Base-by-base conservation (phyloP, 2,113 vertebrate species). In the Podarcis cretensis region DNA sequence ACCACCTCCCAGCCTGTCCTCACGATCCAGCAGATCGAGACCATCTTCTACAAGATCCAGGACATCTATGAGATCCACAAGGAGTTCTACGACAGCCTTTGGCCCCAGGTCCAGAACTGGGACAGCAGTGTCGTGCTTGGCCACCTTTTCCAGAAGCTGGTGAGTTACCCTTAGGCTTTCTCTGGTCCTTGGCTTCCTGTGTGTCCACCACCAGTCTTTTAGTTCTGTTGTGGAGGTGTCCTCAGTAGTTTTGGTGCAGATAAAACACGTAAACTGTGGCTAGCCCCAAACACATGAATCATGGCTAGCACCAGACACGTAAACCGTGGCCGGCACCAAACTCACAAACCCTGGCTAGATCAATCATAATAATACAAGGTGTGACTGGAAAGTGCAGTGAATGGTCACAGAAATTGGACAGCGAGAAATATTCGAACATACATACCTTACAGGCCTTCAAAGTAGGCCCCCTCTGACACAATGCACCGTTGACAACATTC, bases 1-100 rank as follows among this genome's bases (percentile, higher is more conserved):
- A 99, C 98, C 37, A 98, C 98, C 10, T 99, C 99, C 1, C 99
- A 99, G 96, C 99, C 99, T 0, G 98, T 99, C 86, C 97, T 99
- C 80, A 99, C 98, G 89, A 97, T 98, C 92, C 98, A 99, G 96
- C 99, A 99, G 96, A 98, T 99, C 0, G 98, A 99, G 89, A 99
- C 98, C 1, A 99, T 99, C 96, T 99, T 99, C 96, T 99, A 98
- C 96, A 99, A 99, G 96, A 98, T 99, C 94, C 98, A 99, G 94
- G 99, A 99, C 94, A 98, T 99, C 94, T 99, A 98, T 0, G 98
- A 99, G 95, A 98, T 99, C 95, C 99, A 99, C 96, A 99, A 99
- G 89, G 98, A 99, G 89, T 99, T 99, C 95, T 99, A 99, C 0
- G 98, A 99, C 85, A 98, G 96, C 89, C 98, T 99, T 69, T 97